Evolutionary conservation across 2,888 invertebrate genomes (phyloP), one percentile per base, ranked within the genome.

Genomic region (Diarsia brunnea): DNA sequence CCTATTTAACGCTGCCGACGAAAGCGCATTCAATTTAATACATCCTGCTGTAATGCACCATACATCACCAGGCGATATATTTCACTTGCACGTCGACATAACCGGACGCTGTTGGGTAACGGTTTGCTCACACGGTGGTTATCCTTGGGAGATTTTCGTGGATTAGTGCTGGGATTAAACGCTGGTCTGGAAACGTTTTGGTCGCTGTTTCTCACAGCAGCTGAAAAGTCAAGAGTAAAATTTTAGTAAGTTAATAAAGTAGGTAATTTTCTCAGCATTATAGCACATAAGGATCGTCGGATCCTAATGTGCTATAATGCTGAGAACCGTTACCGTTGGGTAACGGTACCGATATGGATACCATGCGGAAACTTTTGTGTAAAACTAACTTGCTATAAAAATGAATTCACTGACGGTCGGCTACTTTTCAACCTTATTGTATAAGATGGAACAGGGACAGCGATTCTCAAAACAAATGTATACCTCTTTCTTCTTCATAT

Each of bases 51-150:
- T 82, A 86, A 85, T 86, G 64, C 27, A 55, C 63, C 65, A 82
- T 85, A 64, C 71, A 86, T 83, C 86, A 83, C 86, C 31, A 5
- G 27, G 71, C 63, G 69, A 73, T 76, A 79, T 88, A 88, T 80
- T 84, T 77, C 84, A 79, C 81, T 77, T 63, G 66, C 27, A 61
- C 67, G 87, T 81, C 69, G 66, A 77, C 85, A 75, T 73, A 67
- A 78, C 78, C 69, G 81, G 79, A 79, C 82, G 75, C 38, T 69
- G 73, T 27, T 68, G 31, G 49, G 45, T 87, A 84, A 83, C 19
- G 86, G 31, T 38, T 58, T n/a, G 68, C 31, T 21, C 73, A 83
- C 69, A 83, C 73, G 51, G 31, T 31, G 51, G 49, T 61, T 61
- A 45, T n/a, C 12, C 45, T 49, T 43, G 16, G 11, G 31, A 64